Base-by-base conservation (phyloP, 2,113 vertebrate species). In the Callipepla squamata region DNA sequence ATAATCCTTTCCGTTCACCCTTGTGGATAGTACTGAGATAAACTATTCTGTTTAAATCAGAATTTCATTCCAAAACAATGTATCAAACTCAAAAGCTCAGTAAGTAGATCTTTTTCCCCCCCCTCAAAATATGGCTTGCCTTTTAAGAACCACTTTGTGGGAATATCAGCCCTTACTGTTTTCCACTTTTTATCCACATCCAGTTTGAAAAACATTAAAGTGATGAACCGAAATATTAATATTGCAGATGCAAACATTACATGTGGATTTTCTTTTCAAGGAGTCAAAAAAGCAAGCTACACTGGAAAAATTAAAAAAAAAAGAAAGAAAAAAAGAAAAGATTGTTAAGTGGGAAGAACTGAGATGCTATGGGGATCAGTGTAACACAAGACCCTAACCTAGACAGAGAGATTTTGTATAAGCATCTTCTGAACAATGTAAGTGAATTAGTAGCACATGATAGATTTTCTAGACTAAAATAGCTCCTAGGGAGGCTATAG, bases 391-490 rank as follows among this genome's bases (percentile, higher is more conserved):
- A 8, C 25, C 26, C 70, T 86, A 32, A 2, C 17, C 26, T 7
- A 50, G 74, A 65, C 16, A 76, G 51, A 76, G 51, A 36, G 22
- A 63, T 66, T 90, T 32, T 79, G 30, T 82, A 5, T 47, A 47
- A 89, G 59, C 40, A 76, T 77, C 65, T 89, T 77, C 34, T 11
- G 63, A 83, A 77, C 30, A 8, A 19, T 85, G 15, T 62, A 73
- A 92, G 86, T 73, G 6, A 95, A 92, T 87, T 89, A 87, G 67
- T 55, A 91, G 11, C 65, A 38, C 69, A 70, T 73, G 79, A 82
- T 95, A 63, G 38, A 13, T 26, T 13, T 80, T 87, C 45, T 85
- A 55, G 38, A 57, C 42, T 75, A 70, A 91, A 91, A 65, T 36
- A 85, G 50, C 47, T 85, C 44, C 79, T 76, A 91, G 59, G 82